A percentile compares a stretch with the other conserved stretches of the same genome.
These are phyloP conservation scores for Sphenopsis melanotis DNA, from an alignment of 2,797 vertebrate species.

Conservation along the genomic window DNA sequence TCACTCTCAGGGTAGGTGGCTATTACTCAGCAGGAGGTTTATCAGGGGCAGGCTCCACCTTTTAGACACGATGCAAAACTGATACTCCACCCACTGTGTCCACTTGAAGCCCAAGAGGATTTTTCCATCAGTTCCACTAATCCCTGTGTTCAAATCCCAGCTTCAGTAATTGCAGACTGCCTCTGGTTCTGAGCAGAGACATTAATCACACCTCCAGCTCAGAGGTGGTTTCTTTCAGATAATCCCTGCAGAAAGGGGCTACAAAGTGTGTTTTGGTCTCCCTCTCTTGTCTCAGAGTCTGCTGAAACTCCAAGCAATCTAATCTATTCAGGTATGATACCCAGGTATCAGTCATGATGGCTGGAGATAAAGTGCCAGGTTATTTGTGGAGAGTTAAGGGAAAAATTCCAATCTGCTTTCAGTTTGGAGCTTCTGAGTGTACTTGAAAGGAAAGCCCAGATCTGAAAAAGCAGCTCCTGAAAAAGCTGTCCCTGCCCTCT, in stretches of 20 bases:
- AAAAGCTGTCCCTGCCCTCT: not conserved
- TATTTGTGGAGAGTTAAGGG: not conserved
- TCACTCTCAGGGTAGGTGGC: accelerated
- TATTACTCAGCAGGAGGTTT: not conserved
- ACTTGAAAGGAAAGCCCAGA: not conserved
- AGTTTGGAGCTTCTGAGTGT: not conserved
- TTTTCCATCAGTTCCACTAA: not conserved
- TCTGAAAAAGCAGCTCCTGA: not conserved
- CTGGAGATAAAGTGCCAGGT: not conserved
- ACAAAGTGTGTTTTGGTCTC: not conserved
- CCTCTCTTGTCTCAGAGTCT: not conserved
- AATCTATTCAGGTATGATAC: not conserved
- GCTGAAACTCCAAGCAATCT: not conserved
- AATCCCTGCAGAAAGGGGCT: not conserved
- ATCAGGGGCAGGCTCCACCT: not conserved
- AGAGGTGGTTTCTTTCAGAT: not conserved
- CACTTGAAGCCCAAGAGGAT: not conserved
- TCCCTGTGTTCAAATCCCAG: not conserved
- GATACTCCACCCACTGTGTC: not conserved
- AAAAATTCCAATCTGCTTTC: not conserved
- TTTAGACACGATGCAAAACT: not conserved
- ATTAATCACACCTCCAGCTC: not conserved
- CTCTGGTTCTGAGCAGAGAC: not conserved
- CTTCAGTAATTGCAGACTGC: not conserved
- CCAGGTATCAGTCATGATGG: not conserved